A percentile compares a stretch with the other conserved stretches of the same genome.
Evolutionary conservation across 2,888 invertebrate species (phyloP).

Genomic region (Gastracanthus pulcherrimus): DNA sequence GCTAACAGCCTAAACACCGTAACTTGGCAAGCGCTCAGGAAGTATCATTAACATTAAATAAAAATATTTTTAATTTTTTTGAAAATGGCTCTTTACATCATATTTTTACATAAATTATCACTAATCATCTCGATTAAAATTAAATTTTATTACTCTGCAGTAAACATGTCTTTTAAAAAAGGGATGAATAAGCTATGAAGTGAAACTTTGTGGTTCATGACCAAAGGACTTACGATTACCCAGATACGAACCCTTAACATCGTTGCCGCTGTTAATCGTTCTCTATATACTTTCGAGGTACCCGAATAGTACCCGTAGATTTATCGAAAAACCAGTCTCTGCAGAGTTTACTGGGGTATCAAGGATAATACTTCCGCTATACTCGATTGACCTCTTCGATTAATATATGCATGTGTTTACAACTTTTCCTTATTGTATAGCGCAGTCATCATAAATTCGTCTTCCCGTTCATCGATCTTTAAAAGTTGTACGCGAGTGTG

Average conservation of each 20-base stretch:
- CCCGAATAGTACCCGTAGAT: neutral
- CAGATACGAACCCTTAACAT: neutral
- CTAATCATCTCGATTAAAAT: too few relatives aligned
- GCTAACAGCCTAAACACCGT: constrained; percentile 10
- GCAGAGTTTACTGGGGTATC: neutral
- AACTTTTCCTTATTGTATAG: neutral
- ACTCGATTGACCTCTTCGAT: neutral
- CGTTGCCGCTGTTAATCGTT: neutral
- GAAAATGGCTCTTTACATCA: too few relatives aligned
- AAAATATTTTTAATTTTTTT: neutral
- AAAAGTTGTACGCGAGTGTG: neutral
- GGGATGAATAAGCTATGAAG: too few relatives aligned
- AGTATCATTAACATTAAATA: neutral
- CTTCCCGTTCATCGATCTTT: neutral
- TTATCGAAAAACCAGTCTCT: neutral
- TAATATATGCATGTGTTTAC: neutral
- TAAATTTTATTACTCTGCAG: too few relatives aligned
- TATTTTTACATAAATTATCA: too few relatives aligned
- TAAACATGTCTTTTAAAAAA: too few relatives aligned
- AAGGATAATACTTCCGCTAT: neutral
- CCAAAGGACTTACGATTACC: too few relatives aligned
- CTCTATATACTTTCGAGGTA: too few relatives aligned
- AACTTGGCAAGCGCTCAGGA: neutral
- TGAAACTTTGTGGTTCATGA: too few relatives aligned
- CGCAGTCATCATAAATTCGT: neutral